Evolutionary conservation across 2,888 invertebrate genomes (phyloP), one percentile per base, ranked within the genome.

Genomic region (Shargacucullia verbasci): DNA sequence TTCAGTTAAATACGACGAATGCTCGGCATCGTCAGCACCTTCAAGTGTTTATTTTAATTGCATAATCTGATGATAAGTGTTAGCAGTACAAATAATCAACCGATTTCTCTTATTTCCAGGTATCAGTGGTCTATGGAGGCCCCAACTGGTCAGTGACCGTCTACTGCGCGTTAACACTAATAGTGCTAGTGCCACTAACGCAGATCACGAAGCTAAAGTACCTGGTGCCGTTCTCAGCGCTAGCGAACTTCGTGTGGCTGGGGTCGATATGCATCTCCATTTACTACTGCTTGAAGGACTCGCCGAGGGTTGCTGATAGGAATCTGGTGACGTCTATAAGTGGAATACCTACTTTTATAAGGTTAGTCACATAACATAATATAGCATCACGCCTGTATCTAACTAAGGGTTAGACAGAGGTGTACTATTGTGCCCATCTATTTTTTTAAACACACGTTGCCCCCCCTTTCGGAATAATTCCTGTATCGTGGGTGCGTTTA

Each of bases 321-420:
- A 84, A 88, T 35, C 60, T 95, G 81, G 58, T 89, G 86, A 95
- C 96, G 0, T 89, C 94, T 0, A 90, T 95, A 35, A 88, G 87
- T 1, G 95, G 96, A 31, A 86, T 98, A 47, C 99, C 99, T 0
- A 95, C 98, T 35, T 99, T 98, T 94, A 98, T 99, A 88, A 95
- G 94, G 94, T 94, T 48, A 78, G 80, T 55, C 0, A 20, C 20
- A 20, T 20, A 20, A 20, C 20, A 2, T 20, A 20, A 20, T n/a
- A n/a, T n/a, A n/a, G n/a, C n/a, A n/a, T n/a, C n/a, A n/a, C n/a
- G n/a, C n/a, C n/a, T n/a, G n/a, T n/a, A n/a, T n/a, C n/a, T n/a
- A n/a, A n/a, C n/a, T n/a, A n/a, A n/a, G n/a, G n/a, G n/a, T n/a
- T n/a, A n/a, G n/a, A n/a, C n/a, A n/a, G n/a, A n/a, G n/a, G n/a